Conservation (phyloP, 2,888 invertebrate genomes). For the Melieria crassipennis region DNA sequence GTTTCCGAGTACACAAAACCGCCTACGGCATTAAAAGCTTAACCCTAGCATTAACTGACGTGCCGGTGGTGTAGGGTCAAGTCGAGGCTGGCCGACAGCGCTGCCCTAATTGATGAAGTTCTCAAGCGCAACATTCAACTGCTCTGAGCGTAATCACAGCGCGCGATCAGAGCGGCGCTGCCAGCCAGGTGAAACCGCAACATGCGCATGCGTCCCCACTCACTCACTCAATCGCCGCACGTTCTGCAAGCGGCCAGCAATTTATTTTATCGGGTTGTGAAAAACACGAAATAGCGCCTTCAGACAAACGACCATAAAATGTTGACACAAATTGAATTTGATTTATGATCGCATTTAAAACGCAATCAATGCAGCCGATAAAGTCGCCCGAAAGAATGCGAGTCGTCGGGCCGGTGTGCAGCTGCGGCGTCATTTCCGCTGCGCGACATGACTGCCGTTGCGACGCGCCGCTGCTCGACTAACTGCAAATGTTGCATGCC, state of each 20-base stretch:
- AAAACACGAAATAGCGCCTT: conserved; percentile 55
- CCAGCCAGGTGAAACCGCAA: not conserved
- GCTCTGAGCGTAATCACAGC: conserved; percentile 9
- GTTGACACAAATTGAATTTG: conserved; percentile 59
- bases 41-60: too few relatives aligned
- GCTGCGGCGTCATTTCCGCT: conserved; percentile 5
- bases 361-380: conserved; percentile 51
- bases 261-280: conserved; percentile 50
- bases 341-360: conserved; percentile 59
- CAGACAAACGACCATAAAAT: conserved; percentile 56
- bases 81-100: too few relatives aligned
- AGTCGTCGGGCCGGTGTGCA: conserved; percentile 1
- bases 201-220: not conserved
- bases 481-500: conserved; percentile 34
- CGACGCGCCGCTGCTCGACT: conserved; percentile 19
- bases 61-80: too few relatives aligned
- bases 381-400: conserved; percentile 30
- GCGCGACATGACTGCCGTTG: conserved; percentile 23
- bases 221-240: not conserved
- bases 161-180: not conserved
- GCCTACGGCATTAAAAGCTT: too few relatives aligned
- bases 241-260: conserved; percentile 31
- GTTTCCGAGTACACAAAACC: too few relatives aligned
- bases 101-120: conserved; percentile 27
- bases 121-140: conserved; percentile 26